These are phyloP conservation scores for Cryptosula pallasiana DNA, from an alignment of 2,888 invertebrate species.

Conservation along the genomic window DNA sequence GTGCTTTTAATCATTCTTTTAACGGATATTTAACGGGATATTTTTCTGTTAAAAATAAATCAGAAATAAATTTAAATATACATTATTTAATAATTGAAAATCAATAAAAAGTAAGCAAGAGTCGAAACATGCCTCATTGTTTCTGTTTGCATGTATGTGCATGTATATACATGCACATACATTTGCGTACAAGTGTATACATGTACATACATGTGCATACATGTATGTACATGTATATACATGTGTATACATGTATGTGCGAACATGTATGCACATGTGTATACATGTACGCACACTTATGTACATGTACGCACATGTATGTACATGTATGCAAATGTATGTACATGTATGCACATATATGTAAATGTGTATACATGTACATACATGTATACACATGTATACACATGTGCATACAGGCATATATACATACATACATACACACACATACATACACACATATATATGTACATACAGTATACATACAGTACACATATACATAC, in stretches of 20 bases:
- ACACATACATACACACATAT: not conserved
- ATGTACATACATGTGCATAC: not conserved
- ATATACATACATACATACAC: not conserved
- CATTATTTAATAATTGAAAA: too few relatives aligned
- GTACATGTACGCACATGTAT: not conserved
- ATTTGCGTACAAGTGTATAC: not conserved
- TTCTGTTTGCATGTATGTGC: not conserved
- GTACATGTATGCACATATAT: not conserved
- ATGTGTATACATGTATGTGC: slow-evolving; percentile 28
- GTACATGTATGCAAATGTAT: not conserved
- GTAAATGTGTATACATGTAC: not conserved
- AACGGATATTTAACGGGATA: too few relatives aligned
- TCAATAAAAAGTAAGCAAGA: too few relatives aligned
- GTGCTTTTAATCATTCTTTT: too few relatives aligned
- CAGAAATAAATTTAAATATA: too few relatives aligned
- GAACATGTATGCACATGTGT: slow-evolving; percentile 22
- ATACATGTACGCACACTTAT: not conserved
- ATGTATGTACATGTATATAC: not conserved
- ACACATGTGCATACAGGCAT: not conserved
- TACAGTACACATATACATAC: not conserved
- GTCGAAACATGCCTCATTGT: too few relatives aligned
- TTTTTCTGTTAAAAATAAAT: too few relatives aligned
- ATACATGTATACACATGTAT: not conserved
- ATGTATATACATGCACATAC: not conserved
- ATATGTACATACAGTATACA: too few relatives aligned